phyloP scores from a whole-genome alignment of 2,797 vertebrate species.

The Melanotaenia nigrans region DNA sequence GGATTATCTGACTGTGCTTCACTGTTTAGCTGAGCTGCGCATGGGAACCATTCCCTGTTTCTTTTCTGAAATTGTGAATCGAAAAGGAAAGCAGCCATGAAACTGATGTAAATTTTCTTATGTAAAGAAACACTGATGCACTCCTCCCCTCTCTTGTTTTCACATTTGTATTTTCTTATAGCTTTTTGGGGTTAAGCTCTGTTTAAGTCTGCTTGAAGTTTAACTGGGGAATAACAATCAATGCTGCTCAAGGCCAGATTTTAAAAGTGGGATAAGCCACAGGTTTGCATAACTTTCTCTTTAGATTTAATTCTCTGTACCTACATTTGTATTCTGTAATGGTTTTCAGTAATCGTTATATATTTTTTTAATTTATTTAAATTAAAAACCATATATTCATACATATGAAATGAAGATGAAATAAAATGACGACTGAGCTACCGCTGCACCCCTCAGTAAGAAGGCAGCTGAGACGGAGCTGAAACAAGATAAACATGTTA shows the following conservation, averaged over 20 bases:
- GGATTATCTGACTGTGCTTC: not conserved
- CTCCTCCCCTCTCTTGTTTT: slow-evolving; percentile 25
- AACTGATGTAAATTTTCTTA: slow-evolving; percentile 4
- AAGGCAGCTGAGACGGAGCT: slow-evolving; percentile 16
- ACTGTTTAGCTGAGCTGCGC: not conserved
- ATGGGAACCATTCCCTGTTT: not conserved
- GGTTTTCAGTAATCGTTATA: not conserved
- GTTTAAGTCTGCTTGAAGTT: slow-evolving; percentile 19
- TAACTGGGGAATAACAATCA: slow-evolving; percentile 6
- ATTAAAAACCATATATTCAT: slow-evolving; percentile 13
- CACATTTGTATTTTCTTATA: slow-evolving; percentile 15
- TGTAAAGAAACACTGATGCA: slow-evolving; percentile 58
- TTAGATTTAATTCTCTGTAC: slow-evolving; percentile 25
- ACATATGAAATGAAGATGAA: slow-evolving; percentile 22
- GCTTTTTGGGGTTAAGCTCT: slow-evolving; percentile 3
- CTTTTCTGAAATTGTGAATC: slow-evolving; percentile 4
- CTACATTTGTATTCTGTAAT: slow-evolving; percentile 34
- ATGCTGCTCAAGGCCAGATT: not conserved
- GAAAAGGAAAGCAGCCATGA: slow-evolving; percentile 14
- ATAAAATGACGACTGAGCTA: not conserved
- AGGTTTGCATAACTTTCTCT: slow-evolving; percentile 20
- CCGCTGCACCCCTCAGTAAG: not conserved
- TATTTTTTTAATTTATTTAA: slow-evolving; percentile 2
- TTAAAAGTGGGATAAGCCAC: slow-evolving; percentile 14
- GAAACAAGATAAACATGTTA: slow-evolving; percentile 12